These are phyloP conservation scores for Coptodon bakossiorum DNA, from an alignment of 2,113 vertebrate species.

Conservation along the genomic window DNA sequence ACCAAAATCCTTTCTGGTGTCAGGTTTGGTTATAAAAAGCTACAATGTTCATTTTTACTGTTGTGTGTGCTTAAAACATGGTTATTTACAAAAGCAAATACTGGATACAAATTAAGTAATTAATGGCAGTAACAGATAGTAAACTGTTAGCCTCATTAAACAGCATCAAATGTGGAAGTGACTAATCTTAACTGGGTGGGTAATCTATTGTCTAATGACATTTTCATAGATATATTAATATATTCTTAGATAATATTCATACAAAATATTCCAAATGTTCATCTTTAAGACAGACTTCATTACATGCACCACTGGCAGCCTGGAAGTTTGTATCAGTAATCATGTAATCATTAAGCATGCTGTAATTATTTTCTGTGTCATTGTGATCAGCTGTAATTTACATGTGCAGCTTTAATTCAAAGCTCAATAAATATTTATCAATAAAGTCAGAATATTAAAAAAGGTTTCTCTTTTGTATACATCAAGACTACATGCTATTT, in stretches of 20 bases:
- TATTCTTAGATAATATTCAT: neutral
- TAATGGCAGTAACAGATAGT: neutral
- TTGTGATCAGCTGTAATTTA: neutral
- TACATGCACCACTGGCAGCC: accelerated
- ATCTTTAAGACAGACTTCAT: neutral
- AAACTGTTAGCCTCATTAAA: accelerated
- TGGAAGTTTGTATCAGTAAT: neutral
- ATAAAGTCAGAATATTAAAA: neutral
- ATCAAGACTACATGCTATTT: neutral
- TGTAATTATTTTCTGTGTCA: neutral
- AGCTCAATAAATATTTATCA: neutral
- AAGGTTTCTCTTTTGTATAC: neutral
- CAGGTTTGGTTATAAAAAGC: neutral
- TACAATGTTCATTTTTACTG: neutral
- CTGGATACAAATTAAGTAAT: neutral
- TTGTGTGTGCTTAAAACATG: accelerated
- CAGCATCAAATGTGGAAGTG: neutral
- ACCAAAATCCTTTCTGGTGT: neutral
- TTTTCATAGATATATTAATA: neutral
- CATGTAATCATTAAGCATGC: neutral
- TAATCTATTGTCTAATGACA: neutral
- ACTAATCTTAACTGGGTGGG: neutral
- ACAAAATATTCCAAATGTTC: neutral
- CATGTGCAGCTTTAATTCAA: neutral
- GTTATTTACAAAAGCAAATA: neutral